Evolutionary conservation across 1,140 invertebrate species (phyloP).

Genomic region (Drosophila micromelanica): DNA sequence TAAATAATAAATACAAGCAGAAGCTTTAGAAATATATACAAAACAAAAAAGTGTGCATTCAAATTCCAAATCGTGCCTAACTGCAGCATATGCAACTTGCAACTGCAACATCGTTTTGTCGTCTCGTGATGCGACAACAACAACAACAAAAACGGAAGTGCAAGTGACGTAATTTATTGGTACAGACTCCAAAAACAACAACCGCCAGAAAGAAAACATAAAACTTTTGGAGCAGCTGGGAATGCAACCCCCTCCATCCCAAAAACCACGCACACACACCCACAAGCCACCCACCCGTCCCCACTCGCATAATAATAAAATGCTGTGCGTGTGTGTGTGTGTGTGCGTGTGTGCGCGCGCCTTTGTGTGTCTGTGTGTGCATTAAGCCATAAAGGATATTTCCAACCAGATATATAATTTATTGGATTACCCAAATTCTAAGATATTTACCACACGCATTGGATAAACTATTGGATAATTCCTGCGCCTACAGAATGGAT

Average conservation of each 20-base stretch:
- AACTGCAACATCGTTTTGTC: slow-evolving; percentile 10
- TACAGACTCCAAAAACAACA: slow-evolving; percentile 50
- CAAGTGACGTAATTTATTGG: slow-evolving; percentile 77
- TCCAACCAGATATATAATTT: neutral
- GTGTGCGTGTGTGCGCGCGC: slow-evolving; percentile 13
- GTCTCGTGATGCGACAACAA: slow-evolving; percentile 8
- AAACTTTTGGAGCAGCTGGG: slow-evolving; percentile 35
- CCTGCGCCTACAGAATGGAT: slow-evolving; percentile 32
- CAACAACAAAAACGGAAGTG: slow-evolving; percentile 68
- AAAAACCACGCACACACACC: neutral
- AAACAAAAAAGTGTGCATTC: slow-evolving; percentile 62
- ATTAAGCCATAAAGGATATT: slow-evolving; percentile 21
- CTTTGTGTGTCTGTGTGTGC: slow-evolving; percentile 8
- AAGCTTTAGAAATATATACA: neutral
- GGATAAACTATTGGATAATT: slow-evolving; percentile 67
- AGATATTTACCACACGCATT: slow-evolving; percentile 31
- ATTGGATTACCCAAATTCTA: slow-evolving; percentile 13
- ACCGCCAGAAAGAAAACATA: slow-evolving; percentile 9
- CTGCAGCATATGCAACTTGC: slow-evolving; percentile 47
- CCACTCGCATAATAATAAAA: slow-evolving; percentile 39
- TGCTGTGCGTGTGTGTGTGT: slow-evolving; percentile 43
- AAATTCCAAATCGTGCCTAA: slow-evolving; percentile 79
- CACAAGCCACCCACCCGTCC: neutral
- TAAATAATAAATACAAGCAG: slow-evolving; percentile 25
- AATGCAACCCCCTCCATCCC: slow-evolving; percentile 9